These are phyloP conservation scores for Aythya baeri DNA, from an alignment of 2,113 vertebrate species.

Conservation along the genomic window DNA sequence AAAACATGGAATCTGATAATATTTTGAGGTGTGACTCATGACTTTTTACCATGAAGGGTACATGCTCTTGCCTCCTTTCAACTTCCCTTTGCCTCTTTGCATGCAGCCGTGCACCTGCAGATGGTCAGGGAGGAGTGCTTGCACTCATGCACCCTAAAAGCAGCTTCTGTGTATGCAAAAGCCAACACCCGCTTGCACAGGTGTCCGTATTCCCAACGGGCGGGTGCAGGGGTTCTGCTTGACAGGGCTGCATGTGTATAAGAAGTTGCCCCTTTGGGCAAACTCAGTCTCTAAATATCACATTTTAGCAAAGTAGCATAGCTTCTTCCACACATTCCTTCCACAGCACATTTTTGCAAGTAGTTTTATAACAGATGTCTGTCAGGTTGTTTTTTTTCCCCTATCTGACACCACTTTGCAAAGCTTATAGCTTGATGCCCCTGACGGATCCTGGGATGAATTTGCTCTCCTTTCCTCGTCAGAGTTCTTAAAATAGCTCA, in stretches of 20 bases:
- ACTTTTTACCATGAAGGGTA: slow-evolving; percentile 30
- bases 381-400: neutral
- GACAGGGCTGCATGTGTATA: neutral
- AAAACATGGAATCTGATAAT: neutral
- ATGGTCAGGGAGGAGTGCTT: slow-evolving; percentile 53
- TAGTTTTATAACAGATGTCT: neutral
- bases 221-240: slow-evolving; percentile 51
- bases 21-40: slow-evolving; percentile 34
- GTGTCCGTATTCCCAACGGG: slow-evolving; percentile 52
- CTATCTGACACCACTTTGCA: neutral
- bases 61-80: slow-evolving; percentile 7
- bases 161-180: slow-evolving; percentile 68
- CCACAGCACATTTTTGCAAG: neutral
- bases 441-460: neutral
- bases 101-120: slow-evolving; percentile 63
- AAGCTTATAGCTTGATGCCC: neutral
- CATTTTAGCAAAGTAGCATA: neutral
- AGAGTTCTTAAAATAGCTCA: neutral
- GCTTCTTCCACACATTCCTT: neutral
- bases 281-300: neutral
- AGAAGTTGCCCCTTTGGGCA: slow-evolving; percentile 27
- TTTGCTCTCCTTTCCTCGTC: neutral
- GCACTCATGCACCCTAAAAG: slow-evolving; percentile 45
- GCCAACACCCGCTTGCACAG: slow-evolving; percentile 51
- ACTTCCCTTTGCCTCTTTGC: slow-evolving; percentile 63